Percentiles rank a stretch among this genome's conserved stretches.
Conservation (phyloP, 2,888 invertebrate species). For the Drosophila anomalata region DNA sequence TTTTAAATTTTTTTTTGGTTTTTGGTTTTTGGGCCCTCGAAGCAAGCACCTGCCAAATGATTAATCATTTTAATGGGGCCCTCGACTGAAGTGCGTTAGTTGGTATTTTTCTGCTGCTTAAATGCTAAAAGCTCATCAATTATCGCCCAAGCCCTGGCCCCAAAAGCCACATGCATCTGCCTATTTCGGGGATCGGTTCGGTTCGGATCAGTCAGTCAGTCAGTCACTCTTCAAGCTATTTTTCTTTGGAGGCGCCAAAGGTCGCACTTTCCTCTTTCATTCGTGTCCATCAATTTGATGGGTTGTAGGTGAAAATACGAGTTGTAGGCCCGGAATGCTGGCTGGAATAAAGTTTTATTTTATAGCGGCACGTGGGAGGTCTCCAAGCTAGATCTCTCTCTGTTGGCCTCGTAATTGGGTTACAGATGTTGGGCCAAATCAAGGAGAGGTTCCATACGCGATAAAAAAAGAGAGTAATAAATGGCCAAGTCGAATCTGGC, state of each 20-base stretch:
- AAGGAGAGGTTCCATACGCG: slow-evolving; percentile 21
- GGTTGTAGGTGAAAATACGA: slow-evolving; percentile 46
- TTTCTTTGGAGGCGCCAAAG: slow-evolving; percentile 65
- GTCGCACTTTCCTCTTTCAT: slow-evolving; percentile 72
- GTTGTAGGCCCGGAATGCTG: slow-evolving; percentile 26
- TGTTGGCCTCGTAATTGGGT: slow-evolving; percentile 26
- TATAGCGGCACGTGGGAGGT: slow-evolving; percentile 40
- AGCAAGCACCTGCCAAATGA: slow-evolving; percentile 81
- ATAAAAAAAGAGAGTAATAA: slow-evolving; percentile 20
- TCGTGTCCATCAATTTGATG: slow-evolving; percentile 79
- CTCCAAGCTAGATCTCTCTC: slow-evolving; percentile 21
- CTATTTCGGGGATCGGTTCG: slow-evolving; percentile 41
- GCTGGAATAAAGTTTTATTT: slow-evolving; percentile 28
- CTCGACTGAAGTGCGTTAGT: slow-evolving; percentile 36
- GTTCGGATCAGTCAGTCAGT: slow-evolving; percentile 12
- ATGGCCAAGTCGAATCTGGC: slow-evolving; percentile 1
- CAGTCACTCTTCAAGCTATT: slow-evolving; percentile 3
- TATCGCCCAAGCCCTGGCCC: slow-evolving; percentile 47
- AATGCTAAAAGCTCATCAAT: slow-evolving; percentile 81
- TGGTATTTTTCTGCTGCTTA: slow-evolving; percentile 52
- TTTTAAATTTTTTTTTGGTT: neutral
- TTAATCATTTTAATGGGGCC: slow-evolving; percentile 76
- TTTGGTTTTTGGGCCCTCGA: slow-evolving; percentile 4
- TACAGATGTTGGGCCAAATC: slow-evolving; percentile 22
- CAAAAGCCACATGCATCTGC: slow-evolving; percentile 60